Evolutionary conservation across 2,797 vertebrate genomes (phyloP), one percentile per base, ranked within the genome.

Genomic region (Epinephelus coioides): DNA sequence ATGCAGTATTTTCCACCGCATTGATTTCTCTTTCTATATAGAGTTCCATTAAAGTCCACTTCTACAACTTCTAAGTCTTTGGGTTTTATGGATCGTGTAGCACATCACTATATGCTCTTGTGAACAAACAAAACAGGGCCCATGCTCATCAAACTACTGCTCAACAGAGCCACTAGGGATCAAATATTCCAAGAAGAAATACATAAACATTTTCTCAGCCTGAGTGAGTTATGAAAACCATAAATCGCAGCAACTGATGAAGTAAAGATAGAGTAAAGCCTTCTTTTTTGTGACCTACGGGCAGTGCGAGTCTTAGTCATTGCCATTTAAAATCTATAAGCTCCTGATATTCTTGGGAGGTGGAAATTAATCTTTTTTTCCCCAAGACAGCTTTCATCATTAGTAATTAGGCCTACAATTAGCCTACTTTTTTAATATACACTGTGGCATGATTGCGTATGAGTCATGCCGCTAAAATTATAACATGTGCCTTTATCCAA

Each of bases 341-440:
- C 71, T 59, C 66, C 50, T 51, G 0, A 71, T 71, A 51, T 74
- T 79, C 80, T 49, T 23, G 12, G 56, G 40, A 73, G 14, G 6
- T 14, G 15, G 59, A 68, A 64, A 69, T 66, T 44, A 73, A 82
- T 79, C 25, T 44, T 46, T 56, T 72, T 44, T 27, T 60, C 43
- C 69, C 80, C 57, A 62, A 51, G 74, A 72, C 15, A 34, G 17
- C 7, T 10, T 55, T 77, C 47, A 80, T 76, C 68, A 50, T 76
- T 53, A 70, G 38, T 79, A 78, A 85, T 79, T 75, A 81, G 78
- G 60, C n/a, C 80, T 30, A 68, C 62, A 85, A 85, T 85, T 80
- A 85, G 53, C 82, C 30, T 79, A 77, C 60, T 83, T 78, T 69
- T 54, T 65, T n/a, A 13, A 78, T 61, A 76, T 49, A 73, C 14